Conservation (phyloP, 2,797 vertebrate species). For the Myoxocephalus aenaeus region DNA sequence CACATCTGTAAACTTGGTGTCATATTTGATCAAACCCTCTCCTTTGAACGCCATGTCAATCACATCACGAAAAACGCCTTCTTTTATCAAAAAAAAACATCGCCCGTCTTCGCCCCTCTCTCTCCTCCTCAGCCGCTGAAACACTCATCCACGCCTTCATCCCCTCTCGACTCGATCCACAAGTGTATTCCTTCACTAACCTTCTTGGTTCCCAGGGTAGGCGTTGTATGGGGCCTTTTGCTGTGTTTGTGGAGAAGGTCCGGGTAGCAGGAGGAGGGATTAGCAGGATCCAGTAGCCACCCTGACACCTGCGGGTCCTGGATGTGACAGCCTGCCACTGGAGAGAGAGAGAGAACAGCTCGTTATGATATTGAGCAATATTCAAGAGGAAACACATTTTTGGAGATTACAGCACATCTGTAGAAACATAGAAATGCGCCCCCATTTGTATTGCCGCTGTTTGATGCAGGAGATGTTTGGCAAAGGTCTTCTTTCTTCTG, state of each 20-base stretch:
- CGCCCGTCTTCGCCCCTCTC: too few species aligned
- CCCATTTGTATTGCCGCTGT: not conserved
- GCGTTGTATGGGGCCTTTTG: slow-evolving; percentile 40
- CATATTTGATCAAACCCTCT: too few species aligned
- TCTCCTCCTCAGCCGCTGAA: too few species aligned
- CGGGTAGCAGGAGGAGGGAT: slow-evolving; percentile 86
- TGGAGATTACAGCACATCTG: not conserved
- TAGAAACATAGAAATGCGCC: not conserved
- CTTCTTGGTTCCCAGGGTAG: slow-evolving; percentile 56
- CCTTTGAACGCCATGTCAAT: too few species aligned
- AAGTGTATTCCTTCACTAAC: slow-evolving; percentile 47
- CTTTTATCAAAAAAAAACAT: too few species aligned
- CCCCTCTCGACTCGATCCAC: too few species aligned
- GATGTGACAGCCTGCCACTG: slow-evolving; percentile 85
- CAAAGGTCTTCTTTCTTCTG: not conserved
- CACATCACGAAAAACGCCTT: too few species aligned
- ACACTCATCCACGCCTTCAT: too few species aligned
- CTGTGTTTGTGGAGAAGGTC: slow-evolving; percentile 86
- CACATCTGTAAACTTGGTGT: too few species aligned
- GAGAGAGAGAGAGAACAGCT: slow-evolving; percentile 19
- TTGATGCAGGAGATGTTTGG: not conserved
- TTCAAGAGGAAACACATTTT: not conserved
- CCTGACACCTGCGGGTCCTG: slow-evolving; percentile 92
- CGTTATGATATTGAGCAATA: not conserved
- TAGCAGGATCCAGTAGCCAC: slow-evolving; percentile 91